Base-by-base conservation (phyloP, 1,140 invertebrate species). In the Cylas formicarius region DNA sequence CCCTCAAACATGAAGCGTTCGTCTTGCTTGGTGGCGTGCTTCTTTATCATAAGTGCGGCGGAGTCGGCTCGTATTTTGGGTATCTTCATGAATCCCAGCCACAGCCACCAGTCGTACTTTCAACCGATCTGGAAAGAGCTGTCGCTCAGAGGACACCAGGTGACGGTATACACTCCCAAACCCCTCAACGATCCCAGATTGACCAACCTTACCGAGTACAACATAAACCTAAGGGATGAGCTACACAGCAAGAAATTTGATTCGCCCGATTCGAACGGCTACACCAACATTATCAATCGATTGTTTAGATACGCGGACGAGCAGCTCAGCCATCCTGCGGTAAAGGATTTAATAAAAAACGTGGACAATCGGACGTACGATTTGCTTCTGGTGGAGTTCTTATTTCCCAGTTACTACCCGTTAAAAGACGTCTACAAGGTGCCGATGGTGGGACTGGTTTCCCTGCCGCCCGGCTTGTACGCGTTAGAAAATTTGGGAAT, bases 41-140 rank as follows among this genome's bases (percentile, higher is more conserved):
- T 11, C 18, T 11, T 11, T 31, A 31, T 5, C 29, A 13, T 13
- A 13, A 6, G 5, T 31, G 6, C 19, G 11, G 10, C 8, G 8
- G 4, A 5, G 11, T 14, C 46, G 18, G 63, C 66, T 22, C 66
- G 53, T 43, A 78, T 80, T 43, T 54, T 80, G 13, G 69, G 64
- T 2, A 49, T 73, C 0, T 61, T 73, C 40, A 61, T 72, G 4
- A 60, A 60, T 6, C 64, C 72, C 0, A 71, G 71, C 0, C 64
- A 65, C 43, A 74, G 72, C 51, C 71, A 74, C 36, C 67, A 70
- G 44, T 58, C 68, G 20, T 57, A 70, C 10, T 67, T 59, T 29
- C 55, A 55, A 17, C 52, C 57, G 13, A 51, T 74, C 20, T 62
- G 65, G 37, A 56, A 41, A 20, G 58, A 61, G 43, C 40, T 57